A percentile compares a stretch with the other conserved stretches of the same genome.
Conservation (phyloP, 2,113 vertebrate species). For the Cervus canadensis region DNA sequence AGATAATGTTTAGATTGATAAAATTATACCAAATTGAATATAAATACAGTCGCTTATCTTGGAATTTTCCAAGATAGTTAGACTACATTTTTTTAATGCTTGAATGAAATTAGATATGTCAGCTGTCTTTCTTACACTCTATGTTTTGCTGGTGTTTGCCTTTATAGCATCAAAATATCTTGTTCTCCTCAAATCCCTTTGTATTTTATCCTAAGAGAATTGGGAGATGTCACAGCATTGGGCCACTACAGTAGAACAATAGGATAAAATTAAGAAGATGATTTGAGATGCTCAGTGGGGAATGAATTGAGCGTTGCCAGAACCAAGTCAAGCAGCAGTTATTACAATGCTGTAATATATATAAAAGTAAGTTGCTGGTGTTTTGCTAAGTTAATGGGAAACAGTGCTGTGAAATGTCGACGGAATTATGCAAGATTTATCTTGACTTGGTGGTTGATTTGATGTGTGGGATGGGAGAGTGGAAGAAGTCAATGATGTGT, state of each 20-base stretch:
- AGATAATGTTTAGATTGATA: background rate
- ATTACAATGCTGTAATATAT: background rate
- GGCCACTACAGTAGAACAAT: background rate
- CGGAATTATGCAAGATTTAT: background rate
- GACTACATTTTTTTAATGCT: background rate
- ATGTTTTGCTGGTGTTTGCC: background rate
- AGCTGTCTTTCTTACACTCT: background rate
- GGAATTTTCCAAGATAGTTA: background rate
- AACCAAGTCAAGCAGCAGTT: background rate
- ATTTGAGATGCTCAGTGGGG: background rate
- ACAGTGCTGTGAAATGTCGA: background rate
- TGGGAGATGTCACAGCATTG: background rate
- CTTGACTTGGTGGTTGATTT: background rate
- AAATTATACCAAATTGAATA: background rate
- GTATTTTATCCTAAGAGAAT: background rate
- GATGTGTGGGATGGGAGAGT: background rate
- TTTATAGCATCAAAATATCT: background rate
- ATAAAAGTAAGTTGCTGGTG: background rate
- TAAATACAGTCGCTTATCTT: background rate
- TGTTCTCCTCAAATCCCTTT: background rate
- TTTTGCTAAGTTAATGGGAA: background rate
- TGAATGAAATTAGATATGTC: background rate
- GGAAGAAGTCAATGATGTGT: background rate
- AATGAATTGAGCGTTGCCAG: background rate
- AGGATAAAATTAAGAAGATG: background rate